Base-by-base conservation (phyloP, 2,113 vertebrate genomes). In the Mesocricetus auratus region DNA sequence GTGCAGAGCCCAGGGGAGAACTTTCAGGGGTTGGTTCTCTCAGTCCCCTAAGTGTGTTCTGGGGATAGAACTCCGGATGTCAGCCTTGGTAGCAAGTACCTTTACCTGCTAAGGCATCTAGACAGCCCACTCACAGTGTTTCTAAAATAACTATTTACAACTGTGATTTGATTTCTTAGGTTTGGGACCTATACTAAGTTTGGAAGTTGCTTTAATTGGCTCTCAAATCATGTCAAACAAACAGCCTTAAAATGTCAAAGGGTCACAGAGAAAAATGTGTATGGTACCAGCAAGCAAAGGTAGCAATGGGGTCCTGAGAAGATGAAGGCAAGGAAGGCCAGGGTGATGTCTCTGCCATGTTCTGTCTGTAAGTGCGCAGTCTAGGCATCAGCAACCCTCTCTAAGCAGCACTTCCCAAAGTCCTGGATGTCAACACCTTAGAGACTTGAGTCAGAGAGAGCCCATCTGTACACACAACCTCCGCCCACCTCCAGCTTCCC, bases 391-490 rank as follows among this genome's bases (percentile, higher is more conserved):
- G 77, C 60, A 64, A 73, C 62, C 5, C 45, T 86, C 87, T 58
- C 86, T 50, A 86, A 86, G 90, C 36, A 60, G 86, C 53, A 1
- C 82, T 96, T 96, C 94, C 93, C 93, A 95, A 47, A 96, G 91
- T 47, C 91, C 58, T 85, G 47, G 33, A 85, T 96, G 95, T 94
- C 60, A 75, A 92, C 79, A 86, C 62, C 74, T 93, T 71, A n/a
- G 93, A 89, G 93, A 90, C 62, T 53, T 95, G 96, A 95, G 94
- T 96, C 95, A 95, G 82, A 92, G 50, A 1, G 12, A n/a, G 60
- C 71, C 91, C 88, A 90, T 95, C 90, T 94, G 94, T 45, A 60
- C 68, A 88, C 73, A 94, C 36, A 94, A 3, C 86, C 36, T 88
- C 97, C 93, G 12, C 92, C 96, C 94, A 91, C 94, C 77, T 75